These are phyloP conservation scores for Ictidomys tridecemlineatus DNA, from an alignment of 2,113 vertebrate species.

Conservation along the genomic window DNA sequence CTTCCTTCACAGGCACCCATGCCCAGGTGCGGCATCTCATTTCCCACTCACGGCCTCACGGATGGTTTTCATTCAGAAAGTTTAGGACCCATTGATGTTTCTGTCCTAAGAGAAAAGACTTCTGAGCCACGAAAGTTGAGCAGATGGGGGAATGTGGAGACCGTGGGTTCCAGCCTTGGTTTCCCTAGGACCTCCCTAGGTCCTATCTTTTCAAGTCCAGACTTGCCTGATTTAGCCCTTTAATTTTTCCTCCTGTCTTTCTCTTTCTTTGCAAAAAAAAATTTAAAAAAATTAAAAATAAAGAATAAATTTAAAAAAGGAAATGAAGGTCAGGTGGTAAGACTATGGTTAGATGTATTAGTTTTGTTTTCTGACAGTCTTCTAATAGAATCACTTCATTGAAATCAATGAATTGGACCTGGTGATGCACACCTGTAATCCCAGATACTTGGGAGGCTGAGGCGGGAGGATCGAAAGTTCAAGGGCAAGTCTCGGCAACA, in stretches of 20 bases:
- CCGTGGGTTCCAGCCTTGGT: not conserved
- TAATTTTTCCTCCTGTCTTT: not conserved
- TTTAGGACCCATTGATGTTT: slow-evolving; percentile 39
- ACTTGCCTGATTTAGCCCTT: not conserved
- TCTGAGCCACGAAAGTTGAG: not conserved
- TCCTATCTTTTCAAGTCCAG: not conserved
- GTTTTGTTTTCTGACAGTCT: slow-evolving; percentile 79
- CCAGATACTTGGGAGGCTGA: not conserved
- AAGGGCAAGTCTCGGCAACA: not conserved
- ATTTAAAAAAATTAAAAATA: no score
- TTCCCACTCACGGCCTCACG: slow-evolving; percentile 57
- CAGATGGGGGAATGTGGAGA: not conserved
- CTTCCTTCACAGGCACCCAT: slow-evolving; percentile 69
- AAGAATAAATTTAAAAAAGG: no score
- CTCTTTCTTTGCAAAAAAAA: not conserved
- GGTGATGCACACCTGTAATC: not conserved
- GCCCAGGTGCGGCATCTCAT: slow-evolving; percentile 42
- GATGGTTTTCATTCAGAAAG: slow-evolving; percentile 73
- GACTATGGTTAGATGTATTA: slow-evolving; percentile 39
- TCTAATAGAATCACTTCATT: slow-evolving; percentile 76
- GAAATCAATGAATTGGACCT: slow-evolving; percentile 58
- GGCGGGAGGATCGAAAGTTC: not conserved
- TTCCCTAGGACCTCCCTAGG: not conserved
- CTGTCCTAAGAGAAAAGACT: slow-evolving; percentile 37
- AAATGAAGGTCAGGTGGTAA: slow-evolving; percentile 63